Evolutionary conservation across 2,888 invertebrate genomes (phyloP).

Genomic region (Eupithecia inturbata): DNA sequence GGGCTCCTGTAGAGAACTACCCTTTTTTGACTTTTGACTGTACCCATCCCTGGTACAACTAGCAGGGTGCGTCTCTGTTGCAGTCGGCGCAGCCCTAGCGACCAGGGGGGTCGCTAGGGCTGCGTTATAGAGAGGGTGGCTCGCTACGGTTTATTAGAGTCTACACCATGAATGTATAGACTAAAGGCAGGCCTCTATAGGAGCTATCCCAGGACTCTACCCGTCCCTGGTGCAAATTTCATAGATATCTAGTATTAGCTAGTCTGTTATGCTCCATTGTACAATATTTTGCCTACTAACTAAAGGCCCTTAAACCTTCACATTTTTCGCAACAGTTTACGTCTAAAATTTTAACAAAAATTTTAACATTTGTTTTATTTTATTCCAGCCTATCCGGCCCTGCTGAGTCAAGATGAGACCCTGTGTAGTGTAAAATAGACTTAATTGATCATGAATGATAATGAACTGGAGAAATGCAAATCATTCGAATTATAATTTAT

Average conservation of each 20-base stretch:
- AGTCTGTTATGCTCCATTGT: too few relatives aligned
- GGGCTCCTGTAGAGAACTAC: constrained; percentile 80
- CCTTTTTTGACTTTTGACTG: too few relatives aligned
- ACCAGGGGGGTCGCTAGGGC: too few relatives aligned
- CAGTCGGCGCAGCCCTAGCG: constrained; percentile 70
- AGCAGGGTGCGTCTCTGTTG: constrained; percentile 94
- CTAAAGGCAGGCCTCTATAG: neutral
- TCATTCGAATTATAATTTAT: constrained; percentile 21
- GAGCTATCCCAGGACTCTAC: constrained; percentile 74
- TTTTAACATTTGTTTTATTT: neutral
- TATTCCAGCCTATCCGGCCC: neutral
- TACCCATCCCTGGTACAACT: constrained; percentile 95
- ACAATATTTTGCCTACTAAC: neutral
- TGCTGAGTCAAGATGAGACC: neutral
- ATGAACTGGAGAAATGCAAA: constrained; percentile 24
- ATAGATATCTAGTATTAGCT: too few relatives aligned
- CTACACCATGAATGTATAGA: neutral
- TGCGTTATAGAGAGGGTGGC: constrained; percentile 47
- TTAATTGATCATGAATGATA: constrained; percentile 4
- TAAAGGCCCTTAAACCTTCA: too few relatives aligned
- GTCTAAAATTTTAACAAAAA: too few relatives aligned
- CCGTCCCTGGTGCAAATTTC: too few relatives aligned
- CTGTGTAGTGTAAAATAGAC: constrained; percentile 14
- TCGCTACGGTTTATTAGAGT: neutral
- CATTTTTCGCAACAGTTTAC: too few relatives aligned